Conservation (phyloP, 2,888 invertebrate species). For the Rotaria socialis region DNA sequence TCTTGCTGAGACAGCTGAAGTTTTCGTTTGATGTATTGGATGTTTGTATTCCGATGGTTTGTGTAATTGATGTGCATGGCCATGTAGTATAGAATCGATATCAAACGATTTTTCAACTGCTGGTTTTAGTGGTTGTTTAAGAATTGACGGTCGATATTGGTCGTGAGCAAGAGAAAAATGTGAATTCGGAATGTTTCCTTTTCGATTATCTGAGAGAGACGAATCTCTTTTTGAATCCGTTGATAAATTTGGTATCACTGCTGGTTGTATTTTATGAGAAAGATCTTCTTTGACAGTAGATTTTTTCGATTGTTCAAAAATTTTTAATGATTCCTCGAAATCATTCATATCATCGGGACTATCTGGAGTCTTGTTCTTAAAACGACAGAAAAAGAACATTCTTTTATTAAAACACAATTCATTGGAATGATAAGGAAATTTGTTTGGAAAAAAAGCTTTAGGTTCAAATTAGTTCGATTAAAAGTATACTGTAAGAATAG, state of each 20-base stretch:
- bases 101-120: background rate
- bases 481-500: too few relatives aligned
- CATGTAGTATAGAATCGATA: background rate
- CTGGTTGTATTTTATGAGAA: background rate
- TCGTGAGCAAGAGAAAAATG: background rate
- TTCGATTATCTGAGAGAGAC: background rate
- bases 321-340: background rate
- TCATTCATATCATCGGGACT: conserved; percentile 2
- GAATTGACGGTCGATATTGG: background rate
- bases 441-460: too few relatives aligned
- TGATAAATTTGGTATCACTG: background rate
- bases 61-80: background rate
- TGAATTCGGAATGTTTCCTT: background rate
- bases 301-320: background rate
- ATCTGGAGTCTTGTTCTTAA: background rate
- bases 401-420: background rate
- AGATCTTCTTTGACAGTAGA: background rate
- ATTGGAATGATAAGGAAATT: too few relatives aligned
- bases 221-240: background rate
- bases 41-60: too few relatives aligned
- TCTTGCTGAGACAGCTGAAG: background rate
- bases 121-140: background rate
- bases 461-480: too few relatives aligned
- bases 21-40: background rate
- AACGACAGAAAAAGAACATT: background rate